A percentile compares a stretch with the other conserved stretches of the same genome.
Evolutionary conservation across 1,140 invertebrate species (phyloP).

Genomic region (Drosophila obscura): DNA sequence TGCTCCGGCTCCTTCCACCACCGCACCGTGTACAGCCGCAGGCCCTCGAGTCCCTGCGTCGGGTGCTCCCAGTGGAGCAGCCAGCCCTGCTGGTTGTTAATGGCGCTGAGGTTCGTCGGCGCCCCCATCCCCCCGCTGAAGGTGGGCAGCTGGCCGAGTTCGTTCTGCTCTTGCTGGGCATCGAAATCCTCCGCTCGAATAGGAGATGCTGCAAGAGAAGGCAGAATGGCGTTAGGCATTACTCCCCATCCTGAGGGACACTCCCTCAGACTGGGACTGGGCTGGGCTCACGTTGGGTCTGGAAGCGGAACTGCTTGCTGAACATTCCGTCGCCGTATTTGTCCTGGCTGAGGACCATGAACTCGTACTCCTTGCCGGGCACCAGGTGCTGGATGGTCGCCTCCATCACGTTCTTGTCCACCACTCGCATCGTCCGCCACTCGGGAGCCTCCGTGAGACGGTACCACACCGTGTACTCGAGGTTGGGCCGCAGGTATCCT

Average conservation of each 20-base stretch:
- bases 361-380: constrained; percentile 93
- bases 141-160: constrained; percentile 59
- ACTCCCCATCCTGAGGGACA: background rate
- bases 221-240: background rate
- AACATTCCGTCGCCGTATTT: constrained; percentile 94
- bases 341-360: constrained; percentile 95
- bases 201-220: constrained; percentile 29
- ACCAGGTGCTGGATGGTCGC: constrained; percentile 91
- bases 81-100: constrained; percentile 85
- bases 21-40: constrained; percentile 86
- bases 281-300: constrained; percentile 87
- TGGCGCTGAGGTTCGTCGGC: constrained; percentile 88
- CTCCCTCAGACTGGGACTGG: background rate
- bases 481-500: constrained; percentile 91
- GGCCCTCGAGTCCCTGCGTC: constrained; percentile 85
- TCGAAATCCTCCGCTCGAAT: constrained; percentile 54
- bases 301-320: constrained; percentile 91
- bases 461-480: constrained; percentile 94
- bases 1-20: constrained; percentile 87
- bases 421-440: constrained; percentile 90
- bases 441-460: constrained; percentile 88
- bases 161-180: constrained; percentile 52
- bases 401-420: constrained; percentile 89
- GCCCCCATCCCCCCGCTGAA: constrained; percentile 84
- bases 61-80: constrained; percentile 90